Evolutionary conservation across 1,140 invertebrate genomes (phyloP), one percentile per base, ranked within the genome.

Genomic region (Phocides pigmalion): DNA sequence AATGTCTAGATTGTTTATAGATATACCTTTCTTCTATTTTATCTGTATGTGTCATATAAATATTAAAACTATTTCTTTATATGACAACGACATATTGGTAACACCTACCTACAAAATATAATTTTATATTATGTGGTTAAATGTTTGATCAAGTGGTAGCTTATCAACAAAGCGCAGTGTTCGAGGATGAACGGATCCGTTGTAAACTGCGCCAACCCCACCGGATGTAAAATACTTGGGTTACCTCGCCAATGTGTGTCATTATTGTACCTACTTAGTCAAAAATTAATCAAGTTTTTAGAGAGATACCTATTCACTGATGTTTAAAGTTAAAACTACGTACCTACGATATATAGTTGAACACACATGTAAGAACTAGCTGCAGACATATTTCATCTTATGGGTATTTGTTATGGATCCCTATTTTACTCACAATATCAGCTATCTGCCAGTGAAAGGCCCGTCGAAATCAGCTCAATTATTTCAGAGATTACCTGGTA

Each of bases 111-210:
- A 47, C 42, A 25, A 17, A n/a, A 42, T 20, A 54, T 39, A 56
- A n/a, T n/a, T 56, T 42, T 56, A 47, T 15, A 9, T 42, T 41
- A 8, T 28, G 9, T 53, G 20, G 14, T 39, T 28, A 20, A 64
- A 37, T 86, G 76, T 87, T 87, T 87, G 82, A 83, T 82, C 84
- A 87, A 87, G 84, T 87, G 84, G 74, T 72, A 51, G 68, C 61
- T 82, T 84, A 84, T 81, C 80, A 86, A 80, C 65, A 76, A 70
- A 65, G 66, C 37, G 58, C 65, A 22, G 71, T 87, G 68, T 75
- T 79, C 63, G 22, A 65, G 46, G 61, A 78, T 82, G 69, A 81
- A 82, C 51, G 77, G 59, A 59, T 54, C 69, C 77, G 74, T 85
- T 82, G 77, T 75, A 35, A 54, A 37, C 44, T 20, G 64, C 75